A percentile compares a stretch with the other conserved stretches of the same genome.
Evolutionary conservation across 2,888 invertebrate species (phyloP).

Genomic region (Hypomecis atomaria): DNA sequence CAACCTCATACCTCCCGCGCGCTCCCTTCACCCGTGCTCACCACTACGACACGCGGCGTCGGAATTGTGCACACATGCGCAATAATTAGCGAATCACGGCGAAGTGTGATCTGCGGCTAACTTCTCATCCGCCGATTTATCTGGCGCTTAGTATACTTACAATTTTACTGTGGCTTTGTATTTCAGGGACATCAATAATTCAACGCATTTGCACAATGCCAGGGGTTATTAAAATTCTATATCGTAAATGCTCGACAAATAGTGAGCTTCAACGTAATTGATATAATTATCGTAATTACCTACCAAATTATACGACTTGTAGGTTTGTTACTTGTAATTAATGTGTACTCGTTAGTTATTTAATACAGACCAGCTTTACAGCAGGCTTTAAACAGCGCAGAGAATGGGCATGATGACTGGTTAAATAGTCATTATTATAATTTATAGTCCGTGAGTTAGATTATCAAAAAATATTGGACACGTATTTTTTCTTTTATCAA

Average conservation of each 20-base stretch:
- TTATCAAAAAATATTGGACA: no score
- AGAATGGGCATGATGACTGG: no score
- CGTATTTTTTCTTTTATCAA: no score
- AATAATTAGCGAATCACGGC: no score
- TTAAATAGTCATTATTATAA: no score
- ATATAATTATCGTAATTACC: conserved; percentile 15
- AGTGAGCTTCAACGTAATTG: conserved; percentile 21
- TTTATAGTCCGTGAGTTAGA: no score
- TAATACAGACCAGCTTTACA: neutral
- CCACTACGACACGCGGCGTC: no score
- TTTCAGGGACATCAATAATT: conserved; percentile 11
- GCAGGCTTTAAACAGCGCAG: neutral
- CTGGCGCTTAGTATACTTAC: neutral
- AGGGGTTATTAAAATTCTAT: conserved; percentile 19
- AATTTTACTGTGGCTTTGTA: neutral
- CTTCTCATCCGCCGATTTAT: no score
- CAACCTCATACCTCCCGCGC: no score
- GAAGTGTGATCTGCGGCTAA: no score
- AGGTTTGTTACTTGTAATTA: conserved; percentile 3
- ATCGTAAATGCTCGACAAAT: conserved; percentile 18
- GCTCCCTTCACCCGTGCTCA: no score
- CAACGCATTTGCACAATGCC: conserved; percentile 17
- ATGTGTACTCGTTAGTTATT: neutral
- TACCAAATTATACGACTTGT: conserved; percentile 1
- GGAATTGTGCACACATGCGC: no score